Base-by-base conservation (phyloP, 2,113 vertebrate genomes). In the Ardeotis arabs region DNA sequence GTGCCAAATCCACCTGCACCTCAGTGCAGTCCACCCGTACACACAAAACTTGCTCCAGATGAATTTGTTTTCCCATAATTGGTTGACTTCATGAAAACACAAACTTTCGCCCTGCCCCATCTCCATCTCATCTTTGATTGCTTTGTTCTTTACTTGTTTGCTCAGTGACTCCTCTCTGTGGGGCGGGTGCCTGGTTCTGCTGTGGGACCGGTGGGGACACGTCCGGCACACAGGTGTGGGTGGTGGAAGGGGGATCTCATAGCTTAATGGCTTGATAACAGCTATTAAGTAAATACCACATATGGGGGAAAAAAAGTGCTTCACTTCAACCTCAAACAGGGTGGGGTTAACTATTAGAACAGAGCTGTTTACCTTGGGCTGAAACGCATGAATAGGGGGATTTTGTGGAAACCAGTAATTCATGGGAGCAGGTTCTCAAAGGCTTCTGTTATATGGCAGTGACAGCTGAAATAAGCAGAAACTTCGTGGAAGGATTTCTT, bases 331-430 rank as follows among this genome's bases (percentile, higher is more conserved):
- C 76, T 95, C 95, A 88, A 80, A 39, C 79, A 88, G 95, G 88
- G 96, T 59, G 80, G 90, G 82, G 95, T 89, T 90, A 90, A 80
- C 93, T 78, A 89, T 64, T 75, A 90, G 86, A 90, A 63, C 56
- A 58, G 64, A 53, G 58, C 10, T 93, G 90, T 96, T 96, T 96
- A 96, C 86, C 90, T 90, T 95, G 92, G 93, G 85, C 58, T 94
- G 82, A 77, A 78, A 50, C 0, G 0, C 52, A 41, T 35, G 60
- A 81, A 87, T 6, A 64, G 25, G 58, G 73, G 89, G 37, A 72
- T 90, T 93, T 91, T 44, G 41, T 44, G 41, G 41, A 44, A 44
- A 44, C 41, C 41, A 44, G 41, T 15, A 44, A 44, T 44, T 44
- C 41, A 44, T 44, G 41, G 41, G 41, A 44, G 41, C 41, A 44